A percentile compares a stretch with the other conserved stretches of the same genome.
Evolutionary conservation across 2,797 vertebrate genomes (phyloP).

Genomic region (Malacoctenus gilli): DNA sequence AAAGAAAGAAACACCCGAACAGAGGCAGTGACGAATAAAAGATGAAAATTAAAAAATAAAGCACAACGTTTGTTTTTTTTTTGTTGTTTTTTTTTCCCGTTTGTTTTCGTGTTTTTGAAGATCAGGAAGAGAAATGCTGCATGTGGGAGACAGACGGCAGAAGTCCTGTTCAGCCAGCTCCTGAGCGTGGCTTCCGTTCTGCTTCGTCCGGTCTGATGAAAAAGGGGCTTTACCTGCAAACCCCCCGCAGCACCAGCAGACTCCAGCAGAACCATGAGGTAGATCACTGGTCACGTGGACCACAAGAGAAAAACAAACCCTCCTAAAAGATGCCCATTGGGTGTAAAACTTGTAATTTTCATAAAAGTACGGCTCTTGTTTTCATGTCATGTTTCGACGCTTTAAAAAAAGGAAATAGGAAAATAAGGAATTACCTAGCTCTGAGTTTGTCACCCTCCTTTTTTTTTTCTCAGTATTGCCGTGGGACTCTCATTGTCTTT

Average conservation of each 20-base stretch:
- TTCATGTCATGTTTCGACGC: slow-evolving; percentile 48
- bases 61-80: slow-evolving; percentile 72
- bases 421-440: slow-evolving; percentile 60
- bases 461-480: slow-evolving; percentile 68
- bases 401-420: slow-evolving; percentile 49
- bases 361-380: slow-evolving; percentile 83
- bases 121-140: slow-evolving; percentile 60
- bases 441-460: slow-evolving; percentile 64
- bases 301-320: slow-evolving; percentile 91
- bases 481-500: slow-evolving; percentile 86
- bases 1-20: slow-evolving; percentile 52
- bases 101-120: slow-evolving; percentile 76
- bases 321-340: slow-evolving; percentile 78
- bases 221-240: slow-evolving; percentile 95
- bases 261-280: slow-evolving; percentile 95
- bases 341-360: slow-evolving; percentile 78
- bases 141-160: slow-evolving; percentile 65
- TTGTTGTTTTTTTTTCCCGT: neutral
- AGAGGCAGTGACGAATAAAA: slow-evolving; percentile 63
- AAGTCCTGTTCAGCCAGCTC: slow-evolving; percentile 91
- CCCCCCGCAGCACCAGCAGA: slow-evolving; percentile 91
- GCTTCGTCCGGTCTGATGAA: slow-evolving; percentile 88
- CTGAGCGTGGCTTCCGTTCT: slow-evolving; percentile 94
- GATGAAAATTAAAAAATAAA: slow-evolving; percentile 43
- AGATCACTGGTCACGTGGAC: slow-evolving; percentile 95